A percentile compares a stretch with the other conserved stretches of the same genome.
phyloP scores from a whole-genome alignment of 2,797 vertebrate species.

The Morelia viridis region DNA sequence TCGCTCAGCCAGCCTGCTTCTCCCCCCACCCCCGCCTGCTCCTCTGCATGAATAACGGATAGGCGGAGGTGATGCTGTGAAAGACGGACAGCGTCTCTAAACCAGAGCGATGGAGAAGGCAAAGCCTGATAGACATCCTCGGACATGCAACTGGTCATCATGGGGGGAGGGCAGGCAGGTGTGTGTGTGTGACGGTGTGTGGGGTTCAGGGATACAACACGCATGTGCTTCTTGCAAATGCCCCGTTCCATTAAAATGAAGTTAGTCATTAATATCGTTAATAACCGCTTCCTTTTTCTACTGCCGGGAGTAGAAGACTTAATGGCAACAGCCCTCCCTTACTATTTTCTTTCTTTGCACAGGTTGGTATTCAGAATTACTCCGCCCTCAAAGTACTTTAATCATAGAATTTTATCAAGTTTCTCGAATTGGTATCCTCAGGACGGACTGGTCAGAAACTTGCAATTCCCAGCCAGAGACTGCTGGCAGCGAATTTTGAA shows the following conservation, averaged over 20 bases:
- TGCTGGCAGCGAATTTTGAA: neutral
- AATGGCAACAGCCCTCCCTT: neutral
- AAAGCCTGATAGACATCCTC: neutral
- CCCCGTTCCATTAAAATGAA: neutral
- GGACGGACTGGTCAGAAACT: neutral
- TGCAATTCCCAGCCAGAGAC: neutral
- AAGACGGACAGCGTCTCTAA: neutral
- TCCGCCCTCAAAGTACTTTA: neutral
- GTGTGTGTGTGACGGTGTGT: neutral
- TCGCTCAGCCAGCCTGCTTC: too few relatives aligned
- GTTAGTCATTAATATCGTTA: neutral
- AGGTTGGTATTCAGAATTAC: neutral
- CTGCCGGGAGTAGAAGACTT: neutral
- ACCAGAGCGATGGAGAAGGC: too few relatives aligned
- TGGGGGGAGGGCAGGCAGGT: neutral
- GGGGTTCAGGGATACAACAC: neutral
- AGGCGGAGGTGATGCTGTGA: neutral
- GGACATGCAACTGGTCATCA: neutral
- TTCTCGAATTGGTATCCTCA: neutral
- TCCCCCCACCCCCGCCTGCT: neutral
- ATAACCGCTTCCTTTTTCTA: neutral
- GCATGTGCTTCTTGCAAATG: neutral
- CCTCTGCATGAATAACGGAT: neutral
- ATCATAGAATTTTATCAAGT: too few relatives aligned
- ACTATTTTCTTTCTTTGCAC: neutral